Conservation (phyloP, 2,797 vertebrate species). For the Acestrorhynchus altus region DNA sequence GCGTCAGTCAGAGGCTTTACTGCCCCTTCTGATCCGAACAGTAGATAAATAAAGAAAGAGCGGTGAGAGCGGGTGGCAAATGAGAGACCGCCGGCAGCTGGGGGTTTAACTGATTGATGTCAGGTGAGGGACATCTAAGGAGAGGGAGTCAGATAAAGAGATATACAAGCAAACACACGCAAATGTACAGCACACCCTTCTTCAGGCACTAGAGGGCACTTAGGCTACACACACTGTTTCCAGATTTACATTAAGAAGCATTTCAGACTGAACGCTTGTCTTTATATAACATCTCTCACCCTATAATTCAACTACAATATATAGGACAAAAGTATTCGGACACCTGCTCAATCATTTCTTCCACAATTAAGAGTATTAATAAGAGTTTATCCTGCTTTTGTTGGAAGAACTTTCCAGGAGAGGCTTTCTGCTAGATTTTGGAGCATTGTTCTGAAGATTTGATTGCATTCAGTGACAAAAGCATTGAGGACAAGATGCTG, state of each 20-base stretch:
- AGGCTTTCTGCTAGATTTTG: too few species aligned
- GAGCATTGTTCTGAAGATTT: too few species aligned
- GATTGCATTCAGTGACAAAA: too few species aligned
- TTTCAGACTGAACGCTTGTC: constrained; percentile 31
- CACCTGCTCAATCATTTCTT: too few species aligned
- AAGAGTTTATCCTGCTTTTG: too few species aligned
- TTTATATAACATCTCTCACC: constrained; percentile 42
- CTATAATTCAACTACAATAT: constrained; percentile 43
- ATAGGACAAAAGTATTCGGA: too few species aligned
- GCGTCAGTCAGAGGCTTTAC: constrained; percentile 59
- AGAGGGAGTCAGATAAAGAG: neutral
- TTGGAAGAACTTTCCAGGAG: too few species aligned
- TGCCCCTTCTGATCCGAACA: constrained; percentile 55
- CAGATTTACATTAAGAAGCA: constrained; percentile 27
- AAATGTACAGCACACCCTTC: constrained; percentile 28
- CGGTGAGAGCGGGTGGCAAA: constrained; percentile 49
- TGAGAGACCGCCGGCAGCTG: constrained; percentile 50
- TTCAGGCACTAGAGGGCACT: constrained; percentile 82
- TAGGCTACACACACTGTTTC: constrained; percentile 64
- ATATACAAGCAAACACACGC: neutral
- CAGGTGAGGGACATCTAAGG: neutral
- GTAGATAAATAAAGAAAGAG: constrained; percentile 57
- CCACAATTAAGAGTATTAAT: too few species aligned
- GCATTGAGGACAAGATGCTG: too few species aligned
- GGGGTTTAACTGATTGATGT: constrained; percentile 46